Base-by-base conservation (phyloP, 2,113 vertebrate genomes). In the Acanthisitta chloris region DNA sequence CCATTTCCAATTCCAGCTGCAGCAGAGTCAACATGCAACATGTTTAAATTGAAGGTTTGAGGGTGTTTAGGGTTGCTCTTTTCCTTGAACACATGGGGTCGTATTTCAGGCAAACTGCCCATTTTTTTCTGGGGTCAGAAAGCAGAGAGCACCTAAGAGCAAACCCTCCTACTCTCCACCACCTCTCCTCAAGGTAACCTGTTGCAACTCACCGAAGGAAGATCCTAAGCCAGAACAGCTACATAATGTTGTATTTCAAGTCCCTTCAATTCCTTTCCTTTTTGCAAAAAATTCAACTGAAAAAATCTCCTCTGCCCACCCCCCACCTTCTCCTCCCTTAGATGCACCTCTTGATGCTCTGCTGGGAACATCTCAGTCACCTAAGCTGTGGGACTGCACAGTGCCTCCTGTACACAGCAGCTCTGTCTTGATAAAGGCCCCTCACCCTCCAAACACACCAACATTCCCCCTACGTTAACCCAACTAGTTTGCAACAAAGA, bases 91-190 rank as follows among this genome's bases (percentile, higher is more conserved):
- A 3, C 26, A 46, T 26, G 1, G 7, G 43, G 4, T 42, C 26
- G 33, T 66, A 3, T 16, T 17, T 10, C 23, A 28, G 43, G 38
- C 25, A 54, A 85, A 43, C 14, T 14, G 29, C 4, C 20, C 46
- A 4, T 43, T 65, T 46, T 46, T 9, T 48, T 49, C 62, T 40
- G 40, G 4, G 8, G 10, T 12, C 14, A 62, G 38, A 85, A 62
- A 33, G 2, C 1, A 52, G n/a, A 55, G 18, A n/a, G n/a, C 38
- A 49, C 2, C 0, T 8, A n/a, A 54, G 16, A 54, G 25, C 17
- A 72, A 94, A 65, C 2, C 10, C 19, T 48, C 13, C 11, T 45
- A 5, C 10, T 8, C 19, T 29, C 12, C 43, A 24, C 8, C 57
- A 45, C 13, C 24, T 51, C 25, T 34, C 40, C 40, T 77, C 79